A percentile compares a stretch with the other conserved stretches of the same genome.
These are phyloP conservation scores for Apaloderma vittatum DNA, from an alignment of 2,113 vertebrate species.

Conservation along the genomic window DNA sequence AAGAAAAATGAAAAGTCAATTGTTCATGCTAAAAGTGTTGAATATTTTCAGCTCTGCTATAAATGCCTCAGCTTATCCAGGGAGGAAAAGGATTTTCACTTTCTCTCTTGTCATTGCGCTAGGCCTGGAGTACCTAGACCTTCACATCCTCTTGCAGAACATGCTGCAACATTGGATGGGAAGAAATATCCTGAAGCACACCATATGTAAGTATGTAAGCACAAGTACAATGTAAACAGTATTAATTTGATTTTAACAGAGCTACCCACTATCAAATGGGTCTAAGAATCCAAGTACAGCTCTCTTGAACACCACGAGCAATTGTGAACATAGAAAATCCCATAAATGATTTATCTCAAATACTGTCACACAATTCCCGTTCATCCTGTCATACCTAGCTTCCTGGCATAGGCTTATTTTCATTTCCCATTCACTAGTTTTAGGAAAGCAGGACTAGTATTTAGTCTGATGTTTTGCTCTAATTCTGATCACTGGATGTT, in stretches of 20 bases:
- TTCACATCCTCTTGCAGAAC: neutral
- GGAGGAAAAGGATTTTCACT: neutral
- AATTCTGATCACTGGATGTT: neutral
- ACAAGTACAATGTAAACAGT: neutral
- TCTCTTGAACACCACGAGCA: neutral
- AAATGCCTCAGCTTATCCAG: neutral
- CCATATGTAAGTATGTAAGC: fast-evolving
- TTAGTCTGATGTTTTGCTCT: neutral
- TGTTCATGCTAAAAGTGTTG: neutral
- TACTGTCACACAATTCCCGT: neutral
- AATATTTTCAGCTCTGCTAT: neutral
- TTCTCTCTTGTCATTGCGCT: neutral
- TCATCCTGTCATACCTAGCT: neutral
- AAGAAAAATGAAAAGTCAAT: neutral
- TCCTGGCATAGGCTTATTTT: neutral
- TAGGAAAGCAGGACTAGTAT: neutral
- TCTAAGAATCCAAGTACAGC: neutral
- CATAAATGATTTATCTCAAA: neutral
- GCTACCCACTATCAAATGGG: neutral
- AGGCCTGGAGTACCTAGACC: neutral
- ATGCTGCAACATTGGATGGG: neutral
- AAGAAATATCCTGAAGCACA: neutral
- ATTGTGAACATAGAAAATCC: fast-evolving
- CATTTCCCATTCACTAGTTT: neutral
- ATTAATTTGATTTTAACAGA: neutral